Base-by-base conservation (phyloP, 2,113 vertebrate species). In the Macaca nemestrina region DNA sequence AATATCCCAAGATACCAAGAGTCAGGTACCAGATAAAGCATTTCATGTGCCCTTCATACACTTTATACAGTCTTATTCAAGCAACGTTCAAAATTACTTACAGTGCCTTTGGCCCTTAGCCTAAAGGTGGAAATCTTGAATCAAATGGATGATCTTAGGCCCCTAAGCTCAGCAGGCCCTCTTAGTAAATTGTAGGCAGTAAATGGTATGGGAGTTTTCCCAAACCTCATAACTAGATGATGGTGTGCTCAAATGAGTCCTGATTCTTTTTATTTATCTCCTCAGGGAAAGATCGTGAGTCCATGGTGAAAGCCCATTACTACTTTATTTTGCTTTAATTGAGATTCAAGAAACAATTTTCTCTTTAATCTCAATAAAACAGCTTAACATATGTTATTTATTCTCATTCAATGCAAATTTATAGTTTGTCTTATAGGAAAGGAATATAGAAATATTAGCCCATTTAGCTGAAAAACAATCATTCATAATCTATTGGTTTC, bases 341-440 rank as follows among this genome's bases (percentile, higher is more conserved):
- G n/a, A 13, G 67, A 85, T 78, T 61, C 93, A 93, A 57, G 61
- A 84, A 84, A 59, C 5, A 55, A 30, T 88, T 82, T 94, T 94
- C 70, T 89, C 12, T 50, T 45, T 80, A 81, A 96, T 88, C 70
- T 82, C 81, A 94, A 79, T 22, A 80, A 94, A 85, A 57, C 8
- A 30, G 12, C 32, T 87, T 92, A 50, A 30, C 64, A 59, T 67
- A 32, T 96, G 79, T 73, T 94, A 82, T 5, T 35, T 79, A 79
- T 96, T 96, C 76, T 97, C 87, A 38, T 25, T 93, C 59, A 43
- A 57, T 55, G 81, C 45, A 96, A 90, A 93, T 94, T 87, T 94
- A 52, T n/a, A 72, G 50, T 64, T 75, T 92, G 40, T 85, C 92
- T 95, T 97, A 67, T 4, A 75, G 64, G 45, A 57, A 96, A 94